phyloP scores from a whole-genome alignment of 2,797 vertebrate species.

The Myotis vivesi region DNA sequence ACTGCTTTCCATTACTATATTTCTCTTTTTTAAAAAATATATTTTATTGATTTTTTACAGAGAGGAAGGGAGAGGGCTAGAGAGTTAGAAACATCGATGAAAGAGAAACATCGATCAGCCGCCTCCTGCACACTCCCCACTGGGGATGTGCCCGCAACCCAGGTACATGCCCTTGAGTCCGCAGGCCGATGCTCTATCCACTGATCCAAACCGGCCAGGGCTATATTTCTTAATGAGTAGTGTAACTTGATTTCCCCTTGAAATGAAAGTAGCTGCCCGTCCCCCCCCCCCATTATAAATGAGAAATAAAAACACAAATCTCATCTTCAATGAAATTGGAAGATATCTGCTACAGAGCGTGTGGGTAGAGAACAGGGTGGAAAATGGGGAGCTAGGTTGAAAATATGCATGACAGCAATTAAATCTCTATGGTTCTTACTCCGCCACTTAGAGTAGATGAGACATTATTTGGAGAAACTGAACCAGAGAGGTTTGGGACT shows the following conservation, averaged over 20 bases:
- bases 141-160: too few relatives aligned
- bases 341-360: neutral
- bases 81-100: too few relatives aligned
- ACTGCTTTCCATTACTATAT: constrained; percentile 19
- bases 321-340: neutral
- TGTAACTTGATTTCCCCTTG: neutral
- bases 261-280: neutral
- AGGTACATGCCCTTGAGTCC: too few relatives aligned
- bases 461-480: neutral
- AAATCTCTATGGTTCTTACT: neutral
- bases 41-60: too few relatives aligned
- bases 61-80: too few relatives aligned
- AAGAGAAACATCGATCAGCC: too few relatives aligned
- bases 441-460: neutral
- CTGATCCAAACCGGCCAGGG: too few relatives aligned
- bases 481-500: neutral
- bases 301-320: constrained; percentile 5
- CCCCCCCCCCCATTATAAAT: neutral
- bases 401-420: neutral
- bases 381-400: neutral
- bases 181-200: too few relatives aligned
- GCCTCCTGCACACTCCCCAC: too few relatives aligned
- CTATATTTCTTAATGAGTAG: constrained; percentile 1
- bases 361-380: neutral
- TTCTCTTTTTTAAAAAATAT: neutral